phyloP scores from a whole-genome alignment of 2,797 vertebrate species.

The Channallabes apus region DNA sequence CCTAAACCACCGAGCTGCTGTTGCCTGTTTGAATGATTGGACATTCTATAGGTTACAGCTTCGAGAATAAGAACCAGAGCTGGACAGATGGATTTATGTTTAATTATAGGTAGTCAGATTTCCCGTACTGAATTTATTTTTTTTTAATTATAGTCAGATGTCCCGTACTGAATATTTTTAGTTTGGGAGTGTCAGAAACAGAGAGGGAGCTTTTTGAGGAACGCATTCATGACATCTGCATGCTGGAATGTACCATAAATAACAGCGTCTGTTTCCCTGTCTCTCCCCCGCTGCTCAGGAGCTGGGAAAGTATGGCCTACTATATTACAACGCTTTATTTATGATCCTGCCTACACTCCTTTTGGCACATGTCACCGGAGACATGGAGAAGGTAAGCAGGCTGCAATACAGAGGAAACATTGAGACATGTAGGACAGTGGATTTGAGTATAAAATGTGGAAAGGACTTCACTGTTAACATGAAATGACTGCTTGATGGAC shows the following conservation, averaged over 20 bases:
- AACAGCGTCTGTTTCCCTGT: slow-evolving; percentile 2
- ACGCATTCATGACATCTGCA: slow-evolving; percentile 29
- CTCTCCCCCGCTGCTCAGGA: slow-evolving; percentile 66
- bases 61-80: too few species aligned
- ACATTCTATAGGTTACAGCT: neutral
- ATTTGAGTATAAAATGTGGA: neutral
- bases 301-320: slow-evolving; percentile 83
- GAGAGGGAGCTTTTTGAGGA: slow-evolving; percentile 11
- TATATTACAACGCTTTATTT: slow-evolving; percentile 86
- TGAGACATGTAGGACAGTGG: neutral
- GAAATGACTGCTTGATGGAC: neutral
- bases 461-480: neutral
- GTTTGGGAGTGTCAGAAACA: neutral
- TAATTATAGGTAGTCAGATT: neutral
- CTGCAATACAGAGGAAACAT: neutral
- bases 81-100: neutral
- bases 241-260: slow-evolving; percentile 37
- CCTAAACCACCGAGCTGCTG: too few species aligned
- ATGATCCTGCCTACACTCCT: slow-evolving; percentile 82
- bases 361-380: slow-evolving; percentile 81
- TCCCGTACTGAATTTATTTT: slow-evolving; percentile 42
- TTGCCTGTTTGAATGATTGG: neutral
- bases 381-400: slow-evolving; percentile 77
- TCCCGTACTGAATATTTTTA: slow-evolving; percentile 44
- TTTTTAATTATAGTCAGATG: neutral